A percentile compares a stretch with the other conserved stretches of the same genome.
phyloP scores from a whole-genome alignment of 92 coral and sea anemone genomes.

The Scolanthus callimorphus region DNA sequence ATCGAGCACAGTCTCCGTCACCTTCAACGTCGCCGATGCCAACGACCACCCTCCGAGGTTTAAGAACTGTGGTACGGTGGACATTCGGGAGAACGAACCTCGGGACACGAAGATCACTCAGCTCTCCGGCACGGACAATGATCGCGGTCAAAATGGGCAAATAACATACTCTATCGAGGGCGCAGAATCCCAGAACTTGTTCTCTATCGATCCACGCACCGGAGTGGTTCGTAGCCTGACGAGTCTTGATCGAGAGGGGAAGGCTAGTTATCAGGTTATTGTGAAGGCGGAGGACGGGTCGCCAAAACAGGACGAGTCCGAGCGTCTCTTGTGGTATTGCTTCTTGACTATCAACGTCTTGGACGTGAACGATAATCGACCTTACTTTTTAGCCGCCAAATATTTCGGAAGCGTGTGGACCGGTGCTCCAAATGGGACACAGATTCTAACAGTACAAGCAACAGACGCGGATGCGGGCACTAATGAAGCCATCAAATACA shows the following conservation, averaged over 20 bases:
- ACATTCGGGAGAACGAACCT: conserved; percentile 62
- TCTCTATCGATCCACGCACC: conserved; percentile 63
- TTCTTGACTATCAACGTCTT: conserved; percentile 39
- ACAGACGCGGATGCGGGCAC: conserved; percentile 52
- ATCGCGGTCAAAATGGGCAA: conserved; percentile 52
- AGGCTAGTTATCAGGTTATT: conserved; percentile 22
- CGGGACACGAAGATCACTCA: conserved; percentile 50
- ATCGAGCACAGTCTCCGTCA: conserved; percentile 21
- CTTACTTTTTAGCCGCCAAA: conserved; percentile 39
- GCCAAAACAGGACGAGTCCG: conserved; percentile 21
- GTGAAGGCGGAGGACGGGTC: conserved; percentile 80
- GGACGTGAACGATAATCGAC: conserved; percentile 80
- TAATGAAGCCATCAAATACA: conserved; percentile 36
- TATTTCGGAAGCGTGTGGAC: conserved; percentile 54
- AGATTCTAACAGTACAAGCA: conserved; percentile 56
- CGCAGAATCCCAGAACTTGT: conserved; percentile 34
- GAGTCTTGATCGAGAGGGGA: conserved; percentile 68
- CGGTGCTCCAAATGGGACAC: conserved; percentile 30
- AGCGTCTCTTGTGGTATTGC: conserved; percentile 63
- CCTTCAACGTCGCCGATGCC: conserved; percentile 41
- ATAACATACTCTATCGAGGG: conserved; percentile 62
- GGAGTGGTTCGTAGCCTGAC: conserved; percentile 52
- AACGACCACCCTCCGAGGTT: conserved; percentile 55
- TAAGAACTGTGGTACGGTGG: conserved; percentile 41
- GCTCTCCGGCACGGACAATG: conserved; percentile 58